phyloP scores from a whole-genome alignment of 2,113 vertebrate genomes.

The Phyllostomus hastatus region DNA sequence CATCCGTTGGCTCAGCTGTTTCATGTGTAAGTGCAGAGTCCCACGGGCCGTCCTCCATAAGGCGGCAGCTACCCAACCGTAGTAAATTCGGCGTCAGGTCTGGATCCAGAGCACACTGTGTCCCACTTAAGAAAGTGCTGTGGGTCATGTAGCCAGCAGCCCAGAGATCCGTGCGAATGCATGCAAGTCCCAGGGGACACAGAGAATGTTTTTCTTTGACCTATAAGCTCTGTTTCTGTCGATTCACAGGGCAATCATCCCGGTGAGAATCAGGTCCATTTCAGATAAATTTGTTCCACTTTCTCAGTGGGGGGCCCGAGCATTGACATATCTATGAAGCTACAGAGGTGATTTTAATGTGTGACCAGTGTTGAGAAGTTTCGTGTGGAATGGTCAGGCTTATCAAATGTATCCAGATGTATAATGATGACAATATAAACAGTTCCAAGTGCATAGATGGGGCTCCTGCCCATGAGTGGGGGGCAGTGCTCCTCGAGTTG shows the following conservation, averaged over 20 bases:
- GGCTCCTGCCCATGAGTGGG: neutral
- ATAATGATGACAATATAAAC: neutral
- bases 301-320: neutral
- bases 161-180: neutral
- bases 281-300: neutral
- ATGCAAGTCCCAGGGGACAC: neutral
- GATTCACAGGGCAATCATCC: neutral
- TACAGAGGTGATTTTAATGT: neutral
- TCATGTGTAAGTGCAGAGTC: conserved; percentile 16
- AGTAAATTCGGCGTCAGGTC: conserved; percentile 27
- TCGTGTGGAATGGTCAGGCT: neutral
- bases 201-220: conserved; percentile 32
- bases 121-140: conserved; percentile 47
- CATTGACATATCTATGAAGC: neutral
- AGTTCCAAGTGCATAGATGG: neutral
- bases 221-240: neutral
- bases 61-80: neutral
- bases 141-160: neutral
- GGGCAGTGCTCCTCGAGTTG: neutral
- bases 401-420: neutral
- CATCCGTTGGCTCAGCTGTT: conserved; percentile 28
- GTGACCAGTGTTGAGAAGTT: neutral
- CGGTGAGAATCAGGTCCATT: neutral
- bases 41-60: conserved; percentile 6
- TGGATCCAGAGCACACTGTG: conserved; percentile 35